phyloP scores from a whole-genome alignment of 2,888 invertebrate species.

The Andrena marginata region DNA sequence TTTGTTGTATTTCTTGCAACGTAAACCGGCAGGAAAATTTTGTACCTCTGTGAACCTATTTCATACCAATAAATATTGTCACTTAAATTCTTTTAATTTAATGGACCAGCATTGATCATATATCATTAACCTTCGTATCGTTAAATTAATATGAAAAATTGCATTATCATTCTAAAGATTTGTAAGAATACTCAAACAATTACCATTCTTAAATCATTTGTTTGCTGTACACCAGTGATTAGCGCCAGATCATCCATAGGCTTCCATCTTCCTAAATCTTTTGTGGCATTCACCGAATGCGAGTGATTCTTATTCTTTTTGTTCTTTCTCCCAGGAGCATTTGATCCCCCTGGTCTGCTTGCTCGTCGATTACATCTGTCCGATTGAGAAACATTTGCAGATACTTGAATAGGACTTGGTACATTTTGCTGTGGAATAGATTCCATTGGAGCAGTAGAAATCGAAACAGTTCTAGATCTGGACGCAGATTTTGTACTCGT shows the following conservation, averaged over 20 bases:
- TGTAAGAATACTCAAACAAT: background rate
- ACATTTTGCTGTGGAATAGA: slow-evolving; percentile 76
- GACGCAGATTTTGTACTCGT: slow-evolving; percentile 80
- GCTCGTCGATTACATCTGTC: slow-evolving; percentile 81
- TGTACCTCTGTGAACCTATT: slow-evolving; percentile 93
- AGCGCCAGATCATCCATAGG: slow-evolving; percentile 98
- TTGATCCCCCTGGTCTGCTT: slow-evolving; percentile 80
- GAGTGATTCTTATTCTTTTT: slow-evolving; percentile 88
- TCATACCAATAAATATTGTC: background rate
- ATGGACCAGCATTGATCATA: background rate
- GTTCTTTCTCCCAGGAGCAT: slow-evolving; percentile 81
- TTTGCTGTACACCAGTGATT: slow-evolving; percentile 97
- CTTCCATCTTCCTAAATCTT: slow-evolving; percentile 97
- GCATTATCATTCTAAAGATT: background rate
- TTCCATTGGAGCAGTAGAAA: slow-evolving; percentile 78
- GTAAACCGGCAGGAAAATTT: slow-evolving; percentile 99
- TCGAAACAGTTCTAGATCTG: slow-evolving; percentile 79
- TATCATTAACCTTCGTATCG: background rate
- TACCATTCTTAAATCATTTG: slow-evolving; percentile 91
- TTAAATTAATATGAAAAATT: background rate
- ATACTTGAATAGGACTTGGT: slow-evolving; percentile 77
- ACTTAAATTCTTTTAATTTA: background rate
- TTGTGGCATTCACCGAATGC: slow-evolving; percentile 89
- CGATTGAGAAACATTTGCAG: slow-evolving; percentile 75
- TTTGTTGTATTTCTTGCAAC: slow-evolving; percentile 95